Evolutionary conservation across 35 echinoderm and acorn worm species (phyloP).

Genomic region (Lytechinus pictus): DNA sequence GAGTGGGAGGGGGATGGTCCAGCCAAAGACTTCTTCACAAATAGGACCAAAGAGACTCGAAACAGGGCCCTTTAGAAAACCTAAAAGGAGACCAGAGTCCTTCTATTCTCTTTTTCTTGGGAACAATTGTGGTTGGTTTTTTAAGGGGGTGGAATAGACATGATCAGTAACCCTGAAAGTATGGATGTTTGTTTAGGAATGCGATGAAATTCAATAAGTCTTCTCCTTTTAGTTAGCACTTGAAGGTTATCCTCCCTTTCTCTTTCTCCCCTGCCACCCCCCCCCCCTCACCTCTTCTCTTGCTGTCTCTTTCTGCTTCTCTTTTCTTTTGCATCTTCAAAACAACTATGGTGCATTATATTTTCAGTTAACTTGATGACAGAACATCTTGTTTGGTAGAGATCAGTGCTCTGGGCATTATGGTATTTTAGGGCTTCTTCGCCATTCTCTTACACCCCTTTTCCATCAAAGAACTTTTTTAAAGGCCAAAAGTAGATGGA

Average conservation of each 20-base stretch:
- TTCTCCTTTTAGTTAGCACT: not conserved
- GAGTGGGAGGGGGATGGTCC: conserved; percentile 24
- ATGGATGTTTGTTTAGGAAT: conserved; percentile 14
- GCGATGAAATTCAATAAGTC: not conserved
- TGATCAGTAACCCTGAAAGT: conserved; percentile 2
- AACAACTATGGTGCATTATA: too few species aligned
- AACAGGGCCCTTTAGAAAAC: not conserved
- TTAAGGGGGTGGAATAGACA: not conserved
- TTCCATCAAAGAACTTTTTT: too few species aligned
- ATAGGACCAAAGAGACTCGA: not conserved
- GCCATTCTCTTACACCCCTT: too few species aligned
- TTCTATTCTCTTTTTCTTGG: not conserved
- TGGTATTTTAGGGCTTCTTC: too few species aligned
- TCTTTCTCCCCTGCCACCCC: not conserved
- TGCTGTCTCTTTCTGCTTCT: not conserved
- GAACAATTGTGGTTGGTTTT: conserved; percentile 37
- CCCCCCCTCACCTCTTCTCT: not conserved
- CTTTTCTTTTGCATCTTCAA: not conserved
- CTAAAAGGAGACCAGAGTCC: not conserved
- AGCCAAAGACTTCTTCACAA: conserved; percentile 1
- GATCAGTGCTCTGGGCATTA: too few species aligned
- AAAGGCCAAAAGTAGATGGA: too few species aligned
- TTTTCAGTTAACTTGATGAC: too few species aligned
- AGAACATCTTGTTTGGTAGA: too few species aligned
- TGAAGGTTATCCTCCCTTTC: not conserved